A percentile compares a stretch with the other conserved stretches of the same genome.
Evolutionary conservation across 2,113 vertebrate species (phyloP).

Genomic region (Cynocephalus volans): DNA sequence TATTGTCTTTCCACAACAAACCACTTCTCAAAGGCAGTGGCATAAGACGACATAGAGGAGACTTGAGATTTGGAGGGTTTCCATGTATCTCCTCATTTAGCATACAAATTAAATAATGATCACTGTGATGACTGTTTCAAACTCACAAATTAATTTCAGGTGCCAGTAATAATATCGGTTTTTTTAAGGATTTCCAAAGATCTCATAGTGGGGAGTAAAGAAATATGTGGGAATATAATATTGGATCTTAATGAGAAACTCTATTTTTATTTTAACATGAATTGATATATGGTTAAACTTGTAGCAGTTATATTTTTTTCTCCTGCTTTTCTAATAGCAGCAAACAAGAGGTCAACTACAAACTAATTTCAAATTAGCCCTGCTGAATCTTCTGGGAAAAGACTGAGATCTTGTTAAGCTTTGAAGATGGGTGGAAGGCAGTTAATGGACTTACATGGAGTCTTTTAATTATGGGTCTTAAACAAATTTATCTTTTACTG

Average conservation of each 20-base stretch:
- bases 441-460: slow-evolving; percentile 74
- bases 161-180: slow-evolving; percentile 32
- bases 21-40: slow-evolving; percentile 62
- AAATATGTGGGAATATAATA: slow-evolving; percentile 21
- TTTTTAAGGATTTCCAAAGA: slow-evolving; percentile 34
- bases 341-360: slow-evolving; percentile 69
- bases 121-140: slow-evolving; percentile 18
- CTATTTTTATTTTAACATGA: slow-evolving; percentile 57
- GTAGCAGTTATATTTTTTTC: not conserved
- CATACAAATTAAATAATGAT: slow-evolving; percentile 22
- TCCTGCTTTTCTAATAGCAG: slow-evolving; percentile 69
- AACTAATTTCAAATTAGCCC: slow-evolving; percentile 66
- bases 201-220: slow-evolving; percentile 46
- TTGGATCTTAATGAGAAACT: slow-evolving; percentile 58
- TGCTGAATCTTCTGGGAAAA: slow-evolving; percentile 70
- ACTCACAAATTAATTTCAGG: slow-evolving; percentile 60
- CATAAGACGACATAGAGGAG: slow-evolving; percentile 2
- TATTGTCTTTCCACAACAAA: not conserved
- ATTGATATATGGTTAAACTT: slow-evolving; percentile 32
- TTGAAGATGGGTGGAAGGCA: slow-evolving; percentile 71
- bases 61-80: slow-evolving; percentile 37
- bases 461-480: slow-evolving; percentile 76
- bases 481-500: slow-evolving; percentile 78
- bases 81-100: slow-evolving; percentile 18
- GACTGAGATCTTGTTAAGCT: slow-evolving; percentile 59